phyloP scores from a whole-genome alignment of 2,888 invertebrate species.

The Gari tellinella region DNA sequence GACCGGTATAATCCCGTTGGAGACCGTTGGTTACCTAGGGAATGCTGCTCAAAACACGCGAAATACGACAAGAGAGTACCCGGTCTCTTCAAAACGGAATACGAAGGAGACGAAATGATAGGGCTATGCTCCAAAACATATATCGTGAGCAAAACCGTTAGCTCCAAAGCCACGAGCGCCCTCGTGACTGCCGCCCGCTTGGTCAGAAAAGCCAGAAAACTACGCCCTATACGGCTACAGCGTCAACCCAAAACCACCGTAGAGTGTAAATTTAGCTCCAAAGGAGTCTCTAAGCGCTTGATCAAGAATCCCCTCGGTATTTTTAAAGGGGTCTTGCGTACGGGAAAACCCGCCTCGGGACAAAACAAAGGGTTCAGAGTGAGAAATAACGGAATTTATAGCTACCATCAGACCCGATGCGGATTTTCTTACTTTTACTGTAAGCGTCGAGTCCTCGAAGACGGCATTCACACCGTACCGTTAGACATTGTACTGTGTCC shows the following conservation, averaged over 20 bases:
- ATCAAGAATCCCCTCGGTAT: no score
- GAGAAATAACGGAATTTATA: constrained; percentile 33
- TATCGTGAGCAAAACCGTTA: not conserved
- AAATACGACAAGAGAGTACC: constrained; percentile 28
- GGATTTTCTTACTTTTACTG: constrained; percentile 45
- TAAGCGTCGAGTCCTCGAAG: constrained; percentile 31
- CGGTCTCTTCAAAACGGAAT: constrained; percentile 28
- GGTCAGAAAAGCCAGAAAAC: constrained; percentile 3
- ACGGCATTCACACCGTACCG: constrained; percentile 29
- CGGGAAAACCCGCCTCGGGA: constrained; percentile 9
- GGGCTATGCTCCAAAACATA: constrained; percentile 3
- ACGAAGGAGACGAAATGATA: not conserved
- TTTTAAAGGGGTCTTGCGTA: constrained; percentile 7
- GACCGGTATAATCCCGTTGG: constrained; percentile 30
- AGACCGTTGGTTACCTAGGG: constrained; percentile 31
- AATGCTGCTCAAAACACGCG: constrained; percentile 38
- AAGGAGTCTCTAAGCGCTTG: no score
- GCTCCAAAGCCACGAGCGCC: no score
- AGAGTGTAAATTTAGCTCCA: constrained; percentile 30
- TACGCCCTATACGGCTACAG: not conserved
- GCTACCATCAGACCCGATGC: constrained; percentile 21
- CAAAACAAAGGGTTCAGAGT: constrained; percentile 26
- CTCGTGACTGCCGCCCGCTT: no score
- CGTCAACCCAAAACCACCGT: no score
- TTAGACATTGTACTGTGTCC: constrained; percentile 30